Conservation (phyloP, 1,140 invertebrate species). For the Trichonephila clavipes region DNA sequence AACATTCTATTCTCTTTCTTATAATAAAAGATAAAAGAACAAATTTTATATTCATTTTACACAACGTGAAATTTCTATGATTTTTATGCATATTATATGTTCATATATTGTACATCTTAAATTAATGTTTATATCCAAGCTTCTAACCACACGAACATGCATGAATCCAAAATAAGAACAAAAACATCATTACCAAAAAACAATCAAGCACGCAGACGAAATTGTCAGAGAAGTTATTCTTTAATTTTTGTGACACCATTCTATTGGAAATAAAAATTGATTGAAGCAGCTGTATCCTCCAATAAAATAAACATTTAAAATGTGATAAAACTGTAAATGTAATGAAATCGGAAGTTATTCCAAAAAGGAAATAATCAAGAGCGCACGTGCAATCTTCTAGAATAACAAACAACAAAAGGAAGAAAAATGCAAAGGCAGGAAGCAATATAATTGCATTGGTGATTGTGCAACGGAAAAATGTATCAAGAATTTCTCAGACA, state of each 20-base stretch:
- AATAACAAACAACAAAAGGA: not conserved
- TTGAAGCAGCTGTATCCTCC: not conserved
- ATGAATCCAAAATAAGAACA: too few relatives aligned
- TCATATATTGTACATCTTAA: too few relatives aligned
- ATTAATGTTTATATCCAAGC: too few relatives aligned
- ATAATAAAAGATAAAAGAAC: too few relatives aligned
- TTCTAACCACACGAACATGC: too few relatives aligned
- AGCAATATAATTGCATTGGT: not conserved
- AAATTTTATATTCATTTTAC: too few relatives aligned
- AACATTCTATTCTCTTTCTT: too few relatives aligned
- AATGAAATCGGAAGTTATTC: conserved; percentile 5
- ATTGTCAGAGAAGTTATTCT: too few relatives aligned
- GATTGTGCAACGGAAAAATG: not conserved
- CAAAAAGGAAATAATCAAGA: not conserved
- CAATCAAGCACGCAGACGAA: too few relatives aligned
- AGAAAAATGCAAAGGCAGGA: not conserved
- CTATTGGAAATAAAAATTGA: not conserved
- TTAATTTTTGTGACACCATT: not conserved
- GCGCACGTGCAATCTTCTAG: not conserved
- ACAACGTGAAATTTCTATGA: too few relatives aligned
- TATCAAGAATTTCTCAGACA: not conserved
- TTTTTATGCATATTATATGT: too few relatives aligned
- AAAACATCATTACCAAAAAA: too few relatives aligned
- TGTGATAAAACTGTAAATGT: not conserved
- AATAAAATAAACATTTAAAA: conserved; percentile 11